A percentile compares a stretch with the other conserved stretches of the same genome.
phyloP scores from a whole-genome alignment of 2,113 vertebrate genomes.

The Aegithalos caudatus region DNA sequence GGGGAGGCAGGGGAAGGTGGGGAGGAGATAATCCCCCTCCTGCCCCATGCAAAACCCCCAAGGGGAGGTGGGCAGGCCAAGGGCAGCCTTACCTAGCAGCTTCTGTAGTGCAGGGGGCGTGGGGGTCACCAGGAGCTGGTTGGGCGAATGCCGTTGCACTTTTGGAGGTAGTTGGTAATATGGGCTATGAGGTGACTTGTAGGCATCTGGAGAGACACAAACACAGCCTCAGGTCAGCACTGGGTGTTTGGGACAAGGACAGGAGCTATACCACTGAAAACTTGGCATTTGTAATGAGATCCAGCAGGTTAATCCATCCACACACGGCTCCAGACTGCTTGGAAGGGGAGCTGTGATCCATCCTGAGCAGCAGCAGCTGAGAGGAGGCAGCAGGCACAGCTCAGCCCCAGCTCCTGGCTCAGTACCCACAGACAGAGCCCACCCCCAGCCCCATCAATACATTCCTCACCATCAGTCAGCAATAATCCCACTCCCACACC shows the following conservation, averaged over 20 bases:
- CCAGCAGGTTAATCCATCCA: neutral
- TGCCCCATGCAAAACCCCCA: accelerated
- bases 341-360: neutral
- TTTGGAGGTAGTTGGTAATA: conserved; percentile 98
- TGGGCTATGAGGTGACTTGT: conserved; percentile 92
- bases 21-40: neutral
- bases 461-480: neutral
- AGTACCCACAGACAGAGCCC: neutral
- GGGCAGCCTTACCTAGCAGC: conserved; percentile 84
- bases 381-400: neutral
- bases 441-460: neutral
- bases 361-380: neutral
- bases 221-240: neutral
- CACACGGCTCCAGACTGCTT: neutral
- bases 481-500: neutral
- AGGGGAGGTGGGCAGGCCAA: neutral
- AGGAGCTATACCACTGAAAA: neutral
- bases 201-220: conserved; percentile 77
- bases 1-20: neutral
- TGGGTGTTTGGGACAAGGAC: neutral
- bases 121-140: conserved; percentile 87
- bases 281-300: accelerated
- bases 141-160: conserved; percentile 88
- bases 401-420: neutral
- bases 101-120: conserved; percentile 93